Base-by-base conservation (phyloP, 2,113 vertebrate species). In the Scolopax mira region DNA sequence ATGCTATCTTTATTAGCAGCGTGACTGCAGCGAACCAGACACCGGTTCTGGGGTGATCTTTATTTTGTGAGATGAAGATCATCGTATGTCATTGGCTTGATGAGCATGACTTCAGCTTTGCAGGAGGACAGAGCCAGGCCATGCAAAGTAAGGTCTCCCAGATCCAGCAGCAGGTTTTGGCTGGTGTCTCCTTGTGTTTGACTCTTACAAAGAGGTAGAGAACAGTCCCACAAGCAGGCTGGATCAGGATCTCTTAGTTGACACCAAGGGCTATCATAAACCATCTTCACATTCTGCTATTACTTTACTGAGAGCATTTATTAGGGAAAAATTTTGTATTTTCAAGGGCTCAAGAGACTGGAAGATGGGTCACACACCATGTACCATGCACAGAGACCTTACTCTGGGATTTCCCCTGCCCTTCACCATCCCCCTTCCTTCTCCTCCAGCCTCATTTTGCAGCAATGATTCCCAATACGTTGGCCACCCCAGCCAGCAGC, bases 81-180 rank as follows among this genome's bases (percentile, higher is more conserved):
- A 39, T 54, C 0, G 0, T 24, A 8, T 16, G 12, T 31, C 51
- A 69, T 1, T 35, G 79, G 54, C 35, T 57, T 27, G 33, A 79
- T 30, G 71, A 54, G 30, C 42, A 64, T 0, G 0, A 48, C 30
- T 64, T 39, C 57, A 81, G 51, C 64, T 54, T 39, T 39, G 58
- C 71, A 66, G 75, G 49, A 73, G 46, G 2, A 3, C 42, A 25
- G 65, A 61, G 73, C 22, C 67, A 46, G 52, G 49, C 51, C 12
- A 25, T 51, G 44, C 71, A 82, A 62, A 52, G 31, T 25, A 37
- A 69, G 44, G 31, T 86, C 41, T 77, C 60, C 39, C 0, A 3
- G 21, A 35, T 52, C 46, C 2, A 5, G 52, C 28, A 4, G 4
- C 0, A 0, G 49, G 27, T 51, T 52, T 89, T 44, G 80, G 39